Conservation (phyloP, 64 coral and sea anemone species). For the Dendronephthya gigantea region DNA sequence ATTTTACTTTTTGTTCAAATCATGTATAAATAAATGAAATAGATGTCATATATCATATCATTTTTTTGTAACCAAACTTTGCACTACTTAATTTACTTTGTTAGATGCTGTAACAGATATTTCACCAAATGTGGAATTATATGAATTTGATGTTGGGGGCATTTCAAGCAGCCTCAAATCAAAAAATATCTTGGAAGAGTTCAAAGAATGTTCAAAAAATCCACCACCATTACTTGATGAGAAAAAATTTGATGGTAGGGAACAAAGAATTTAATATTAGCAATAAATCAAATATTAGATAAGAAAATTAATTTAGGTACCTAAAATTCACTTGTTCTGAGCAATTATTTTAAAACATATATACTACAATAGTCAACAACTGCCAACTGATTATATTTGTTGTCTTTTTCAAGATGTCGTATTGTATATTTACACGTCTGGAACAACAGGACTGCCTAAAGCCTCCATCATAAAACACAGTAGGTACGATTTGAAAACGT, state of each 20-base stretch:
- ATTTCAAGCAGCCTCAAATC: neutral
- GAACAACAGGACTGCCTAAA: slow-evolving; percentile 84
- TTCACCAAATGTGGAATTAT: neutral
- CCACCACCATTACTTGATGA: neutral
- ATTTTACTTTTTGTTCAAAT: no score
- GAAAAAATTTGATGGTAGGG: neutral
- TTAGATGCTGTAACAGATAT: slow-evolving; percentile 2
- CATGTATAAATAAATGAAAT: neutral
- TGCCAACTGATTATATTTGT: no score
- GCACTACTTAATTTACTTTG: no score
- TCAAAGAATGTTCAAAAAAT: neutral
- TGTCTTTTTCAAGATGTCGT: slow-evolving; percentile 56
- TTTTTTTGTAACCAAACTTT: no score
- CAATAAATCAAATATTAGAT: no score
- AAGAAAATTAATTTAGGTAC: no score
- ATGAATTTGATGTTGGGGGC: neutral
- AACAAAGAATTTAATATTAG: no score
- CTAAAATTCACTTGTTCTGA: no score
- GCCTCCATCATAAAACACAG: slow-evolving; percentile 43
- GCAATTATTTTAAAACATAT: no score
- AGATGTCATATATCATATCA: neutral
- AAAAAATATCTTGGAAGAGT: neutral
- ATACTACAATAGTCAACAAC: no score
- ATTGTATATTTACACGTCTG: slow-evolving; percentile 96
- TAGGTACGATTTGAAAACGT: no score